Evolutionary conservation across 2,113 vertebrate species (phyloP), one percentile per base, ranked within the genome.

Genomic region (Phylloscopus whistleri): DNA sequence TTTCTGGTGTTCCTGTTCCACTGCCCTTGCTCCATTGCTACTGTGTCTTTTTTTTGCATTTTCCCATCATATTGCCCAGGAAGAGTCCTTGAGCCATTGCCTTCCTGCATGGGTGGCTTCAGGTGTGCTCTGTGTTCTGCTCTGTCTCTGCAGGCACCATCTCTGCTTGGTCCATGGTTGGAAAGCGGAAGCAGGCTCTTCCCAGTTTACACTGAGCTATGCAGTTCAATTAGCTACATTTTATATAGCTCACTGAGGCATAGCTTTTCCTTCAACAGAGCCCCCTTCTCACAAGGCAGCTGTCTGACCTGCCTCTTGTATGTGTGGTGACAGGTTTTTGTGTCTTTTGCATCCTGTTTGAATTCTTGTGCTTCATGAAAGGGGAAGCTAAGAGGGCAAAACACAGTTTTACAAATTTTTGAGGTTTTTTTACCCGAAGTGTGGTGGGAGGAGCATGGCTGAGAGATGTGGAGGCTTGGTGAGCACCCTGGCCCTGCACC

Each of bases 391-490:
- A 91, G 27, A 39, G 7, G 16, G 31, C 3, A 48, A 86, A 85
- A 44, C 4, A 27, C 4, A 27, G 13, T 22, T 73, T 3, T 8
- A 30, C 10, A 35, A 15, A 33, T 22, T 18, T 35, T 55, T 3
- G 19, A 6, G 7, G 0, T 26, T 48, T 59, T 59, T 66, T 82
- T 33, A 22, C 17, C 7, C 16, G 13, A 48, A 20, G 10, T 49
- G 23, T 56, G 60, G 23, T 63, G 58, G 21, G 55, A 27, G n/a
- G 13, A 49, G 12, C 43, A 10, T 13, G 48, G 22, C 35, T 48
- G 55, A 37, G 33, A 7, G 7, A 9, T 1, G 1, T 0, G 0
- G 14, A 28, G n/a, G 7, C 16, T 68, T 43, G 20, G 23, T 21
- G 27, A 43, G 39, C 13, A 30, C 21, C 35, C 39, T 41, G 22